Percentiles rank a stretch among this genome's conserved stretches.
Evolutionary conservation across 2,797 vertebrate genomes (phyloP).

Genomic region (Hozukius guyotensis): DNA sequence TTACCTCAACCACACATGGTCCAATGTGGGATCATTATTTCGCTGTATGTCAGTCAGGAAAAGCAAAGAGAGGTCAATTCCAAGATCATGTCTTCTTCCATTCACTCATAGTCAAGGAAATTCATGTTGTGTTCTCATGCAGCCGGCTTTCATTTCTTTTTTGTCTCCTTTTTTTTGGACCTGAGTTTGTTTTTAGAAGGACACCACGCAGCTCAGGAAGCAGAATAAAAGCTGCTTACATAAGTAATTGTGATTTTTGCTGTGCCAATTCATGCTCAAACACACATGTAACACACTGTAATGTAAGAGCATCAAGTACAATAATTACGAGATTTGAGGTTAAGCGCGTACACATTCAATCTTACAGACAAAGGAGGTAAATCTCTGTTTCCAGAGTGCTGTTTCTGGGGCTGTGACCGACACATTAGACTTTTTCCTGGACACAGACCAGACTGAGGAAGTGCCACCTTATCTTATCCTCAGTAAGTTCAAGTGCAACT

Average conservation of each 20-base stretch:
- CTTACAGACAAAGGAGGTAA: neutral
- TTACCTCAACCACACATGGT: slow-evolving; percentile 4
- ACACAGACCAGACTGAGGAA: slow-evolving; percentile 59
- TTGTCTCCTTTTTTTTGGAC: neutral
- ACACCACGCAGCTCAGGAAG: neutral
- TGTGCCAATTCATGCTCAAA: neutral
- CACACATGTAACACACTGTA: neutral
- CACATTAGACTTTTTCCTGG: slow-evolving; percentile 17
- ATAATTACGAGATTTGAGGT: neutral
- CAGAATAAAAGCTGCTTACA: slow-evolving; percentile 1
- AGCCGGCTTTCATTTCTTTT: neutral
- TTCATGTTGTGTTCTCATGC: neutral
- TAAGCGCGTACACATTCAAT: neutral
- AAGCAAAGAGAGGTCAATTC: slow-evolving; percentile 5
- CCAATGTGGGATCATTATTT: neutral
- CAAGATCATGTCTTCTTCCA: slow-evolving; percentile 6
- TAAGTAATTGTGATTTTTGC: neutral
- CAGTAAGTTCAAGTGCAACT: neutral
- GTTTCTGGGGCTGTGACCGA: slow-evolving; percentile 6
- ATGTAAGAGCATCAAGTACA: neutral
- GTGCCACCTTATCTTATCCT: slow-evolving; percentile 62
- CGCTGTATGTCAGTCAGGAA: neutral
- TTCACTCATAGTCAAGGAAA: neutral
- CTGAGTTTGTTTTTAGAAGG: slow-evolving; percentile 24
- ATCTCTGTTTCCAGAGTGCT: slow-evolving; percentile 2